Conservation (phyloP, 2,797 vertebrate species). For the Triplophysa bombifrons region DNA sequence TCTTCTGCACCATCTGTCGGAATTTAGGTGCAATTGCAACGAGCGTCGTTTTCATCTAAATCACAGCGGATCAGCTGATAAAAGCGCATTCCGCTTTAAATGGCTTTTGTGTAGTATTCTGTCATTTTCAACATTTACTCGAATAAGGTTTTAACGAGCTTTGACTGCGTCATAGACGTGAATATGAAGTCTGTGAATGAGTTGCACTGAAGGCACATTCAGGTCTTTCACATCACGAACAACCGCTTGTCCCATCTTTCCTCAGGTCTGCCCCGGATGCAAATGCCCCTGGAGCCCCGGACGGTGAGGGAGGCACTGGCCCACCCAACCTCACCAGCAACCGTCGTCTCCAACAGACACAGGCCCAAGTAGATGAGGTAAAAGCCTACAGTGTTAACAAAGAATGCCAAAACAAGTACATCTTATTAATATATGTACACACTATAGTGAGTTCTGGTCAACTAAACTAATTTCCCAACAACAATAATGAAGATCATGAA, state of each 20-base stretch:
- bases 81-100: background rate
- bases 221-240: constrained; percentile 62
- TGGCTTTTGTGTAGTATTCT: background rate
- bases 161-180: background rate
- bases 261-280: constrained; percentile 66
- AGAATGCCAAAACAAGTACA: background rate
- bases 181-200: too few relatives aligned
- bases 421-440: too few relatives aligned
- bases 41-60: background rate
- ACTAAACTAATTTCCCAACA: too few relatives aligned
- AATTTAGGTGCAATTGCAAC: background rate
- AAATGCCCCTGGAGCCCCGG: constrained; percentile 68
- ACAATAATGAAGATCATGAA: too few relatives aligned
- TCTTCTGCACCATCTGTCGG: constrained; percentile 24
- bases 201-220: too few relatives aligned
- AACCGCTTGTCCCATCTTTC: background rate
- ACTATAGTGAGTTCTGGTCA: too few relatives aligned
- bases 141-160: background rate
- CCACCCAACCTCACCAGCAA: constrained; percentile 82
- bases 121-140: background rate
- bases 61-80: background rate
- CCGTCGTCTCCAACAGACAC: constrained; percentile 84
- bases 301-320: constrained; percentile 74
- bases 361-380: constrained; percentile 91
- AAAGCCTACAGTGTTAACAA: background rate